Base-by-base conservation (phyloP, 2,888 invertebrate genomes). In the Sarcophaga subvicina region DNA sequence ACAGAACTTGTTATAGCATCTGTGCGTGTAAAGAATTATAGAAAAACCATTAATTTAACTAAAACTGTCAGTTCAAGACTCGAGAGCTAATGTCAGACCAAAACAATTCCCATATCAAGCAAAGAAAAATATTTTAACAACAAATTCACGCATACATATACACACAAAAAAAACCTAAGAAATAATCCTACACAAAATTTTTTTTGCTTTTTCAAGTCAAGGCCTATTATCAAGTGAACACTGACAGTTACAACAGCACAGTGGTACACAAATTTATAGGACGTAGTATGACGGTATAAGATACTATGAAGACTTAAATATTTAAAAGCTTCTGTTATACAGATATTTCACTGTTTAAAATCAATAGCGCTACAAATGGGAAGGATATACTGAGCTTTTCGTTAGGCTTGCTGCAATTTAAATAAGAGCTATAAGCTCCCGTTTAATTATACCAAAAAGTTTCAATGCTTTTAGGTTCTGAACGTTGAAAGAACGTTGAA, bases 31-130 rank as follows among this genome's bases (percentile, higher is more conserved):
- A 54, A 54, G 17, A 14, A 54, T 2, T 12, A 11, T 60, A 27
- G 3, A n/a, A 45, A 81, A 67, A 49, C 71, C 71, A 80, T 86
- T 83, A 80, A 80, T 79, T 86, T 76, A 82, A 71, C 76, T 47
- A 12, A 71, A 80, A 80, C 79, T 86, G 82, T 82, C 79, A 83
- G 75, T 83, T 79, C 71, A 79, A 82, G 75, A 76, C 25, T 75
- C 66, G 66, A 85, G 70, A 85, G 78, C 70, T 85, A 79, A 82
- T 45, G 60, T 64, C 78, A 72, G n/a, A 60, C 66, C 8, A 72
- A 79, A 54, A 1, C 12, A 54, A 72, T 62, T 67, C 67, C 73
- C 76, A 64, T 64, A 59, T 59, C 59, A 76, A 75, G 63, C 17
- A 14, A 54, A 54, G 17, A 17, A 54, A 64, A 67, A 67, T 67